Conservation (phyloP, 1,140 invertebrate species). For the Philaenus spumarius region DNA sequence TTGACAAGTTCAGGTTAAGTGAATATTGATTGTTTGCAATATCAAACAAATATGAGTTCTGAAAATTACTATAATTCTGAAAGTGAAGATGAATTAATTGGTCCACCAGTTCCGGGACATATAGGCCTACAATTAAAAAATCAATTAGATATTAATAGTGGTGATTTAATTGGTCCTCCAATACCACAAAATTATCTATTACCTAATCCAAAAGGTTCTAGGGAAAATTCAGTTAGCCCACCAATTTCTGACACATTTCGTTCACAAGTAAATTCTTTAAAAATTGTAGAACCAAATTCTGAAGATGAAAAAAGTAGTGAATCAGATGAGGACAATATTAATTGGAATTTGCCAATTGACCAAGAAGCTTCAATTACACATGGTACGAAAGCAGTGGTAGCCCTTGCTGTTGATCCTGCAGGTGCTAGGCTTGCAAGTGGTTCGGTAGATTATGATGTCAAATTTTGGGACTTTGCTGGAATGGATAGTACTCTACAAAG, state of each 20-base stretch:
- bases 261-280: constrained; percentile 15
- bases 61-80: neutral
- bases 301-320: constrained; percentile 34
- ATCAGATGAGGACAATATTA: constrained; percentile 43
- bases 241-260: constrained; percentile 21
- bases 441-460: constrained; percentile 90
- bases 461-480: constrained; percentile 97
- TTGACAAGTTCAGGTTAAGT: too few relatives aligned
- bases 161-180: constrained; percentile 53
- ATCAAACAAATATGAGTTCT: too few relatives aligned
- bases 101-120: constrained; percentile 17
- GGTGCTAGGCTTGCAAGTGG: constrained; percentile 90
- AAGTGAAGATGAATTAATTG: constrained; percentile 17
- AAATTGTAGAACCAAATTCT: constrained; percentile 31
- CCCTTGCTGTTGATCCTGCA: constrained; percentile 83
- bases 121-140: constrained; percentile 8
- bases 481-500: constrained; percentile 89
- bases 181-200: constrained; percentile 36
- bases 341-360: constrained; percentile 63
- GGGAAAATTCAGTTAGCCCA: constrained; percentile 24
- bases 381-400: constrained; percentile 79
- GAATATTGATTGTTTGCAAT: too few relatives aligned
- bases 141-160: constrained; percentile 32
- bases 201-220: constrained; percentile 15
- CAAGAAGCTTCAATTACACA: constrained; percentile 80